Evolutionary conservation across 2,113 vertebrate genomes (phyloP).

Genomic region (Bagarius yarrelli): DNA sequence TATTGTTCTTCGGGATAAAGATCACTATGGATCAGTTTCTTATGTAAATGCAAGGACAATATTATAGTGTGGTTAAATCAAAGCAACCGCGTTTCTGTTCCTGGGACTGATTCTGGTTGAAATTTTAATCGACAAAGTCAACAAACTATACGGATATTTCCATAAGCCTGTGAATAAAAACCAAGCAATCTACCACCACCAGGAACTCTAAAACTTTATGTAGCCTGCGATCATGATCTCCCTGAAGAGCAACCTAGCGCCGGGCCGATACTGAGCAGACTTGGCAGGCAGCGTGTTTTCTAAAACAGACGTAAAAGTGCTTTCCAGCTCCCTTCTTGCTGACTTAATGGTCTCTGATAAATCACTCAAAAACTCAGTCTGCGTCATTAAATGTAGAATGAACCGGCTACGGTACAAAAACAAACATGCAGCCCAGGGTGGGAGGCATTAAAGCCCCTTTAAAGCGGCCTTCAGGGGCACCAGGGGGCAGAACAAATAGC

Average conservation of each 20-base stretch:
- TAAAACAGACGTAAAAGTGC: constrained; percentile 45
- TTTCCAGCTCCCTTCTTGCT: constrained; percentile 50
- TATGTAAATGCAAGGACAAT: constrained; percentile 4
- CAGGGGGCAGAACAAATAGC: constrained; percentile 49
- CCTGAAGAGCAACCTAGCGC: constrained; percentile 30
- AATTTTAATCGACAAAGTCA: constrained; percentile 28
- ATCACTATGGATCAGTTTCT: not conserved
- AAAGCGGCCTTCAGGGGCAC: constrained; percentile 47
- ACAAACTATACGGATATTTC: constrained; percentile 41
- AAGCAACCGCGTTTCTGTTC: not conserved
- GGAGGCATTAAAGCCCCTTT: constrained; percentile 49
- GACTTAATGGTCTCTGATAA: constrained; percentile 56
- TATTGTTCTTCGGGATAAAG: constrained; percentile 17
- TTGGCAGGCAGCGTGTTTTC: constrained; percentile 46
- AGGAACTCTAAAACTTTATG: constrained; percentile 54
- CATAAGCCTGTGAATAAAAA: constrained; percentile 40
- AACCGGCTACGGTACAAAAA: constrained; percentile 52
- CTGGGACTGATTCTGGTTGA: not conserved
- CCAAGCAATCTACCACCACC: constrained; percentile 40
- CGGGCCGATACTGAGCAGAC: constrained; percentile 31
- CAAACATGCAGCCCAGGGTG: constrained; percentile 46
- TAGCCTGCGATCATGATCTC: constrained; percentile 42
- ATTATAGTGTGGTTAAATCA: not conserved
- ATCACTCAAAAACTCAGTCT: constrained; percentile 54
- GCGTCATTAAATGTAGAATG: constrained; percentile 59